Base-by-base conservation (phyloP, 1,140 invertebrate genomes). In the Thereuonema tuberculata region DNA sequence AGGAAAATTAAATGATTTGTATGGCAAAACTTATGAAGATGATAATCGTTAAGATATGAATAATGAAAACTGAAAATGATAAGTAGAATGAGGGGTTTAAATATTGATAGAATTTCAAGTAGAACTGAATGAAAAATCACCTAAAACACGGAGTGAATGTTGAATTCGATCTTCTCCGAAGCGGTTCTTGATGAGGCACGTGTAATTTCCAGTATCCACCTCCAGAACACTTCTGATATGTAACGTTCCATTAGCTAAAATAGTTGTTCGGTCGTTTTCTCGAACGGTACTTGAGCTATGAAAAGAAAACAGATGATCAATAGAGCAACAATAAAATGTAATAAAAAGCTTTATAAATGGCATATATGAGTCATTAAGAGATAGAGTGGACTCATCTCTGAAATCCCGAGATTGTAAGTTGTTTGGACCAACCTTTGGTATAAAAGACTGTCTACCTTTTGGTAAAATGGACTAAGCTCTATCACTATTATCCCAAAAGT, bases 151-250 rank as follows among this genome's bases (percentile, higher is more conserved):
- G 24, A 97, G 77, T 53, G 85, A 83, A 71, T 95, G 91, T 2
- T 89, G 93, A 46, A 93, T 89, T 23, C 85, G 89, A 67, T 93
- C 91, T 64, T 87, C 86, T 29, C 92, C 92, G 72, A 90, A 93
- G 12, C 86, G 84, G 74, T 96, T 97, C 70, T 90, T 88, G 5
- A 93, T 93, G 63, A 85, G 84, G 73, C 93, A 96, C 0, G 77
- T 77, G 67, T 78, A 78, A 64, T 76, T 75, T 26, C 71, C 74
- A 2, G 71, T 69, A 64, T 76, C 75, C n/a, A 64, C 62, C 2
- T 69, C 67, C 24, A 67, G 65, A 0, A 73, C 67, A 25, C 67
- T 64, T 15, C 66, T 58, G n/a, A 76, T 68, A 31, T 67, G 60
- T 28, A 76, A 64, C 2, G 72, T 69, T 23, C 74, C 73, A 65